Percentiles rank a stretch among this genome's conserved stretches.
phyloP scores from a whole-genome alignment of 2,113 vertebrate species.

The Hemibagrus wyckioides region DNA sequence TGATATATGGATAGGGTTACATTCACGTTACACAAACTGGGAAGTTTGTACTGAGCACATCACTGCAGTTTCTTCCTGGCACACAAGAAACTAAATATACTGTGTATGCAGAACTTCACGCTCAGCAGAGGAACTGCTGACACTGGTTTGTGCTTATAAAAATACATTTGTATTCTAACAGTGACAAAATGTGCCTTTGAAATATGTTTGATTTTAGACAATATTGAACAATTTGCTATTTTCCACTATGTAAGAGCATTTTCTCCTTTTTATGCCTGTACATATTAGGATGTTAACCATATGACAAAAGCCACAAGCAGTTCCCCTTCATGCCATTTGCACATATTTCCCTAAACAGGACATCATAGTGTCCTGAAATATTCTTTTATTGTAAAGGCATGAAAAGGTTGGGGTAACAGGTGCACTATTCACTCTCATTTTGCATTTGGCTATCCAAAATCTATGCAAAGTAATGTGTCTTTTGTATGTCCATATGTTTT shows the following conservation, averaged over 20 bases:
- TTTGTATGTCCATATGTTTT: constrained; percentile 26
- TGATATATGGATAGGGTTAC: not conserved
- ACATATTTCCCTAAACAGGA: constrained; percentile 35
- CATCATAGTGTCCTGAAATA: constrained; percentile 20
- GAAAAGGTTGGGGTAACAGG: constrained; percentile 29
- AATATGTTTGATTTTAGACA: not conserved
- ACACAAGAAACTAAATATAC: not conserved
- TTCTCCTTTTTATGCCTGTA: no score
- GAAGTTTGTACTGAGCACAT: constrained; percentile 12
- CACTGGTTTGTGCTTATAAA: constrained; percentile 1
- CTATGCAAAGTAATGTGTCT: constrained; percentile 41
- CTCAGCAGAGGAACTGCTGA: not conserved
- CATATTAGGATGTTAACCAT: not conserved
- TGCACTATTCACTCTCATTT: constrained; percentile 12
- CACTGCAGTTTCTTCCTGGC: constrained; percentile 1
- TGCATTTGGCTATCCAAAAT: constrained; percentile 35
- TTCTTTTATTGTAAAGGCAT: constrained; percentile 25
- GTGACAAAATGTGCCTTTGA: not conserved
- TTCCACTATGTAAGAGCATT: not conserved
- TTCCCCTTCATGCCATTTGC: constrained; percentile 17
- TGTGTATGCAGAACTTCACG: not conserved
- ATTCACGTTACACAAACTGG: not conserved
- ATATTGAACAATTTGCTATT: not conserved
- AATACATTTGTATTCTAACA: not conserved
- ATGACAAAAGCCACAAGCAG: constrained; percentile 8